Evolutionary conservation across 2,888 invertebrate species (phyloP), one percentile per base, ranked within the genome.

Genomic region (Chirona hameri): DNA sequence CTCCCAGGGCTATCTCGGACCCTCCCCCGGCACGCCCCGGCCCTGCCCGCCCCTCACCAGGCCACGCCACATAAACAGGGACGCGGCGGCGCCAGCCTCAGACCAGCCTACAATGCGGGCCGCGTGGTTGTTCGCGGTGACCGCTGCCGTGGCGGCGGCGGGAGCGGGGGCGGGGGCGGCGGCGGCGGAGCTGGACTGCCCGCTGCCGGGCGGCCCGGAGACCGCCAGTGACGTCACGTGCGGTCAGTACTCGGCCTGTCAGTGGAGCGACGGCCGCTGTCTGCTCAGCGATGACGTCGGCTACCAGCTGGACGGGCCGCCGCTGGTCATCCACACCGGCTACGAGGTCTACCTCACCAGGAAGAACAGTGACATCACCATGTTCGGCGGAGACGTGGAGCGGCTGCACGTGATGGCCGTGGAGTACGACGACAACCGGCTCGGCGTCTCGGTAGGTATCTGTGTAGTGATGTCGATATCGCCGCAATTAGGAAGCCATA

Each of bases 131-230:
- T 39, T 39, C 4, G 39, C 7, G 39, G 39, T 39, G 39, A 39
- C 39, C 39, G 39, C 39, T 39, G 39, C 39, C 7, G 39, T 39
- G 39, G n/a, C 24, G 9, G 76, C 76, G 10, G 65, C n/a, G 65
- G 65, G 27, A 24, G 76, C 46, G 27, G 46, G 15, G 1, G 76
- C 39, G 39, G 21, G 21, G 60, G 60, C 60, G 60, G 65, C n/a
- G 65, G 65, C 65, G 39, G 76, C 46, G 27, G 46, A 39, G 1
- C 39, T 76, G 39, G 76, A 76, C 21, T 76, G 76, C 21, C 76
- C 76, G 21, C 76, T 76, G 39, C 76, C 76, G 7, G 76, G 46
- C 39, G 76, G 76, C 14, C 76, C 76, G 24, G 76, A 76, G 21
- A 10, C 76, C 0, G 39, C 76, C 39, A 24, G 12, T 12, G 24